Evolutionary conservation across 2,113 vertebrate genomes (phyloP), one percentile per base, ranked within the genome.

Genomic region (Grammomys surdaster): DNA sequence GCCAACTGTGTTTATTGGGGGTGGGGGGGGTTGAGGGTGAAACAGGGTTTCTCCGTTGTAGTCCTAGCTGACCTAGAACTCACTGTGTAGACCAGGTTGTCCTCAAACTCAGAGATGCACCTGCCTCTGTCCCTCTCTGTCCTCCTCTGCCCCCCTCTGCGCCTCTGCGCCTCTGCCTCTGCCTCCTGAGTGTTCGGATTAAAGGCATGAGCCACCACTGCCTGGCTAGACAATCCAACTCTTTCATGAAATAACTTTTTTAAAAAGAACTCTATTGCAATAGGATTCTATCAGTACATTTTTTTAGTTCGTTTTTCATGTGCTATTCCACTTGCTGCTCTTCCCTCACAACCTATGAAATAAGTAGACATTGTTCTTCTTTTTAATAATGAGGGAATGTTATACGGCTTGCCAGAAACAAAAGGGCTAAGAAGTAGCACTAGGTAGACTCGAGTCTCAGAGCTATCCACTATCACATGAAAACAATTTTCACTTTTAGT

Each of bases 401-500:
- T 65, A 89, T 4, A 17, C 46, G 46, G 78, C 63, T 90, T 84
- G 86, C 72, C 77, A 95, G 36, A 91, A 95, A 94, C n/a, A 93
- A 81, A 75, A 56, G 19, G 12, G 54, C n/a, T 90, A 92, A 75
- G 33, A 19, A 90, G 60, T 9, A 87, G 60, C 70, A 92, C n/a
- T 22, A 51, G 1, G n/a, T 54, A 76, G 95, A 96, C 86, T 28
- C 26, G 72, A 36, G 24, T 86, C 48, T 86, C 60, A 89, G 1
- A 19, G 70, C 77, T 88, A 85, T 9, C 65, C 40, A 81, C 33
- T 70, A 40, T 88, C 90, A 76, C 11, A 36, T 48, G 75, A 89
- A 40, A 94, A 84, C 7, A 46, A 89, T 82, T 93, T 96, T 91
- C 67, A 87, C 89, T 94, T 76, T 94, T 40, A 95, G 96, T 24